These are phyloP conservation scores for Valencia hispanica DNA, from an alignment of 2,797 vertebrate genomes.

Conservation along the genomic window DNA sequence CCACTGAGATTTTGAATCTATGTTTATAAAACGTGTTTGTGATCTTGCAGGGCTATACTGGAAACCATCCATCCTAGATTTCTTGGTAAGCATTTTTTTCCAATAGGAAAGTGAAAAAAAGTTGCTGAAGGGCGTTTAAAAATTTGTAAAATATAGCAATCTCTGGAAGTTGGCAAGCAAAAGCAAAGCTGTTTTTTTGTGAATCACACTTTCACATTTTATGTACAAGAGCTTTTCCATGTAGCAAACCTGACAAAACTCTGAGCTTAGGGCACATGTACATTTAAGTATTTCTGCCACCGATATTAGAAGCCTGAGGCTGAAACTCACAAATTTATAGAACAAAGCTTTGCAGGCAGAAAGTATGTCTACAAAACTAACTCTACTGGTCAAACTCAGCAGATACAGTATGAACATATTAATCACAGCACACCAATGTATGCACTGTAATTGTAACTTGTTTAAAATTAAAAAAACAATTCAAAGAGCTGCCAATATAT, in stretches of 20 bases:
- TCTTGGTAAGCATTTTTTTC: neutral
- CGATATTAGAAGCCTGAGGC: neutral
- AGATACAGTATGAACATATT: conserved; percentile 4
- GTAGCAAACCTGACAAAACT: conserved; percentile 1
- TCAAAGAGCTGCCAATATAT: too few species aligned
- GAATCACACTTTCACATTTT: too few species aligned
- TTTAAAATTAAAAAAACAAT: too few species aligned
- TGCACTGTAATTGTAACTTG: too few species aligned
- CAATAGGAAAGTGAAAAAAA: neutral
- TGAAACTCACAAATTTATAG: neutral
- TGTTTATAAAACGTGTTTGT: neutral
- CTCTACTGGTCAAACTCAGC: neutral
- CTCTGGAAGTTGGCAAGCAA: conserved; percentile 1
- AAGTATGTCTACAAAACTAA: neutral
- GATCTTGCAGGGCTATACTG: neutral
- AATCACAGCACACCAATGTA: conserved; percentile 19
- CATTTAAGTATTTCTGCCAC: neutral
- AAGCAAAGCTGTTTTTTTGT: neutral
- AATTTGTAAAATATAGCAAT: conserved; percentile 4
- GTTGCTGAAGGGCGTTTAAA: conserved; percentile 13
- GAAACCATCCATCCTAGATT: neutral
- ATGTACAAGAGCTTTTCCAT: neutral
- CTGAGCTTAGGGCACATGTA: too few species aligned
- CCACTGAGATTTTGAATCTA: neutral
- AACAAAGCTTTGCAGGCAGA: neutral